Evolutionary conservation across 2,113 vertebrate species (phyloP), one percentile per base, ranked within the genome.

Genomic region (Gambusia affinis): DNA sequence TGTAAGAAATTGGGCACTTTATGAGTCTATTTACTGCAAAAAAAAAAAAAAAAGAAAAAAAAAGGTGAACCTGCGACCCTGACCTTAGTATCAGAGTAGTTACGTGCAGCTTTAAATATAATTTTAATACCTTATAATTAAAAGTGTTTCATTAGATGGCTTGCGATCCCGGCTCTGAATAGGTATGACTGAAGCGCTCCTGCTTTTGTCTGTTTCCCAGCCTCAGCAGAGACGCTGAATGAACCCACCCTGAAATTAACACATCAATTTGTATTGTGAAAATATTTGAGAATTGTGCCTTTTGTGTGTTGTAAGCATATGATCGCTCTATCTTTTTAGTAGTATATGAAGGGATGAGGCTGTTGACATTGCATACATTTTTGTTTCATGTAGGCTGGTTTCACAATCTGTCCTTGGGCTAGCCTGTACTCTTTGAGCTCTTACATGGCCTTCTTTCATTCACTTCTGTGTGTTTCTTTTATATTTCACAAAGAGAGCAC

Each of bases 391-490:
- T 14, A 2, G 37, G 35, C 60, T 47, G 39, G 39, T 76, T 85
- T 83, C 78, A n/a, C 72, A 60, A 76, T 70, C 39, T 66, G 76
- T 81, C 77, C 77, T 83, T 84, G 75, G 75, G 64, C 79, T 47
- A 39, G 35, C 42, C 30, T 31, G 63, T 51, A 65, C 76, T 80
- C 79, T 70, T 15, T 67, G 7, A 27, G 28, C 14, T 73, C 66
- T 81, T 65, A 29, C 33, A 64, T 79, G 64, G 70, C 8, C 14
- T 63, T 7, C 39, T 51, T 54, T 10, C 24, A 57, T 77, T 80
- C 19, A 47, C 62, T 75, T 29, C 73, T 65, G 19, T 5, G 27
- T 60, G 51, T 72, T 69, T 72, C 22, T 71, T 70, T 31, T 30
- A 51, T 63, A 39, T 29, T 69, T 29, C 29, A 35, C 7, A 12